Percentiles rank a stretch among this genome's conserved stretches.
These are phyloP conservation scores for Tipula confusa DNA, from an alignment of 2,888 invertebrate genomes.

Conservation along the genomic window DNA sequence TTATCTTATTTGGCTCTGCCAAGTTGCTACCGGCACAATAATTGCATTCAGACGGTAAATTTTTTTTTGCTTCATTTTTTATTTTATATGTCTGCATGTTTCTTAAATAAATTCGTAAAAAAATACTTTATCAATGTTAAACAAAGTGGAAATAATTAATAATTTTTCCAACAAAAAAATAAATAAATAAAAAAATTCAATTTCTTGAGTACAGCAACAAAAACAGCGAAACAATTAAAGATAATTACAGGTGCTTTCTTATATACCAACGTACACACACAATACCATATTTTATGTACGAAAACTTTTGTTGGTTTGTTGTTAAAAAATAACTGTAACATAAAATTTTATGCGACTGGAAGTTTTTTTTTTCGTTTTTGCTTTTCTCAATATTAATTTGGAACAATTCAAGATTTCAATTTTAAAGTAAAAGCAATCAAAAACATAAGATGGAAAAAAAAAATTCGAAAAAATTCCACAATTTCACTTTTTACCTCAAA, in stretches of 20 bases:
- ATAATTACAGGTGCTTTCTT: background rate
- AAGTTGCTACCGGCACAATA: background rate
- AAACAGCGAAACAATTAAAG: background rate
- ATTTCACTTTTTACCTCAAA: background rate
- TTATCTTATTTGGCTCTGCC: background rate
- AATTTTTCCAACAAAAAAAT: background rate
- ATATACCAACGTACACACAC: background rate
- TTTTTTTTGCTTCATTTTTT: too few species aligned
- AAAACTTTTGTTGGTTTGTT: background rate
- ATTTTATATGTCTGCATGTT: background rate
- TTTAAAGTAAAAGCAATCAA: slow-evolving; percentile 3
- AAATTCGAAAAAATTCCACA: background rate
- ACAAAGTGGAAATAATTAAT: slow-evolving; percentile 20
- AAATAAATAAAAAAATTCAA: background rate
- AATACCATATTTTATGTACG: background rate
- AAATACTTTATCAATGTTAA: background rate
- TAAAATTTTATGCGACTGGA: background rate
- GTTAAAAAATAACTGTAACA: background rate
- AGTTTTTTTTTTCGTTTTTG: background rate
- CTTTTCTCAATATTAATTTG: background rate
- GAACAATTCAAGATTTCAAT: background rate
- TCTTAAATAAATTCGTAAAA: background rate
- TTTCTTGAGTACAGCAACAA: background rate
- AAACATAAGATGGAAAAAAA: background rate
- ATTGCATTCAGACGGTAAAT: background rate